These are phyloP conservation scores for Pseudobourletiella spinata DNA, from an alignment of 1,140 invertebrate species.

Conservation along the genomic window DNA sequence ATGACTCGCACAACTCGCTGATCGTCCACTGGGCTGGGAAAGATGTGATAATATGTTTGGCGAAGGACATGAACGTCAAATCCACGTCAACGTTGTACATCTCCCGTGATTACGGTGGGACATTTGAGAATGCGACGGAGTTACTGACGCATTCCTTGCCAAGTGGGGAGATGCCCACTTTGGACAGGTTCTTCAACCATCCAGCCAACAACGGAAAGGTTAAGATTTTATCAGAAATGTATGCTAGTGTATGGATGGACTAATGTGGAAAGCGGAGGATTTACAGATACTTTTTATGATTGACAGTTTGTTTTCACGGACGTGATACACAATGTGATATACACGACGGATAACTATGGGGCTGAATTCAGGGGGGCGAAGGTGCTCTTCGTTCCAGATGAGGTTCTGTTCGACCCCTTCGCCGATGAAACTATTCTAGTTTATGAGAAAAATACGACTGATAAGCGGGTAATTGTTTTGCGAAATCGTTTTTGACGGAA, in stretches of 20 bases:
- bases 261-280: too few species aligned
- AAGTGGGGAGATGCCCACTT: slow-evolving; percentile 48
- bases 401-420: slow-evolving; percentile 62
- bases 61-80: slow-evolving; percentile 49
- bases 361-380: slow-evolving; percentile 50
- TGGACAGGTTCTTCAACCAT: slow-evolving; percentile 74
- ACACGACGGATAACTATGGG: slow-evolving; percentile 65
- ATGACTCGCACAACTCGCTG: slow-evolving; percentile 75
- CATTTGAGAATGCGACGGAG: slow-evolving; percentile 60
- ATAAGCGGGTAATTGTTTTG: slow-evolving; percentile 53
- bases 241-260: slow-evolving; percentile 38
- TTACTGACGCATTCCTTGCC: slow-evolving; percentile 42
- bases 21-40: slow-evolving; percentile 85
- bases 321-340: slow-evolving; percentile 62
- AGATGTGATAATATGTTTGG: slow-evolving; percentile 75
- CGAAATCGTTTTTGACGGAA: too few species aligned
- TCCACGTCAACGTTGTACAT: slow-evolving; percentile 65
- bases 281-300: too few species aligned
- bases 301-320: slow-evolving; percentile 80
- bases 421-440: slow-evolving; percentile 52
- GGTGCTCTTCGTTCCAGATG: slow-evolving; percentile 63
- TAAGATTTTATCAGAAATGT: too few species aligned
- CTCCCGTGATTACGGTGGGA: slow-evolving; percentile 75
- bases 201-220: slow-evolving; percentile 63
- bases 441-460: slow-evolving; percentile 60